A percentile compares a stretch with the other conserved stretches of the same genome.
phyloP scores from a whole-genome alignment of 1,140 invertebrate genomes.

The Temnothorax longispinosus region DNA sequence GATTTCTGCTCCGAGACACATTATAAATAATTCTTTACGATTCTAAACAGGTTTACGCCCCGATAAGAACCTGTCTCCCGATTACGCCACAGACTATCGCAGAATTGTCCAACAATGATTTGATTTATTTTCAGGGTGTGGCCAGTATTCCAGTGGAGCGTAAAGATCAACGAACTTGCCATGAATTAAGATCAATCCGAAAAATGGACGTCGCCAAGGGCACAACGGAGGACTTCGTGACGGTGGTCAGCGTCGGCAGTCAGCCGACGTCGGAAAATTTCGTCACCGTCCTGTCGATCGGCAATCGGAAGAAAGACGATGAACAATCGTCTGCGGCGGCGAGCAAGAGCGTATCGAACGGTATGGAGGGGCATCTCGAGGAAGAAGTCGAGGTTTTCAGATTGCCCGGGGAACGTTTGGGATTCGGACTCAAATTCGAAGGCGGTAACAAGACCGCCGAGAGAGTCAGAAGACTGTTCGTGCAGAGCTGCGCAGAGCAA shows the following conservation, averaged over 20 bases:
- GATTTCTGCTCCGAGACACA: background rate
- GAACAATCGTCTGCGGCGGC: constrained; percentile 66
- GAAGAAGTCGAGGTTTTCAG: constrained; percentile 93
- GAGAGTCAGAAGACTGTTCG: constrained; percentile 91
- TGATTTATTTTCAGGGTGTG: constrained; percentile 77
- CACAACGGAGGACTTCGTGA: constrained; percentile 87
- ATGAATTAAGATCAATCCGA: constrained; percentile 65
- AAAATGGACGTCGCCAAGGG: constrained; percentile 76
- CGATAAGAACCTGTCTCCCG: constrained; percentile 52
- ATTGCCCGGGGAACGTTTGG: constrained; percentile 94
- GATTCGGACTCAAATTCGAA: constrained; percentile 96
- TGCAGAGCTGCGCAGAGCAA: constrained; percentile 95
- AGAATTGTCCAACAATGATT: constrained; percentile 56
- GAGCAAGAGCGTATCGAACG: constrained; percentile 69
- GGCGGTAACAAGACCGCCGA: constrained; percentile 93
- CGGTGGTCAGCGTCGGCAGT: constrained; percentile 89
- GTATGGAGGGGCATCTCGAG: constrained; percentile 81
- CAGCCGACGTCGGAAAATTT: constrained; percentile 82
- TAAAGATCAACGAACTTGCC: constrained; percentile 65
- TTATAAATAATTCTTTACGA: background rate
- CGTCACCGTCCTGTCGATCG: constrained; percentile 86
- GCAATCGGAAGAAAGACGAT: constrained; percentile 80
- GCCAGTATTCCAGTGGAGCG: constrained; percentile 70
- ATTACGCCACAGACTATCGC: constrained; percentile 43
- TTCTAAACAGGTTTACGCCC: background rate